Evolutionary conservation across 2,888 invertebrate species (phyloP), one percentile per base, ranked within the genome.

Genomic region (Eristalinus sepulchralis): DNA sequence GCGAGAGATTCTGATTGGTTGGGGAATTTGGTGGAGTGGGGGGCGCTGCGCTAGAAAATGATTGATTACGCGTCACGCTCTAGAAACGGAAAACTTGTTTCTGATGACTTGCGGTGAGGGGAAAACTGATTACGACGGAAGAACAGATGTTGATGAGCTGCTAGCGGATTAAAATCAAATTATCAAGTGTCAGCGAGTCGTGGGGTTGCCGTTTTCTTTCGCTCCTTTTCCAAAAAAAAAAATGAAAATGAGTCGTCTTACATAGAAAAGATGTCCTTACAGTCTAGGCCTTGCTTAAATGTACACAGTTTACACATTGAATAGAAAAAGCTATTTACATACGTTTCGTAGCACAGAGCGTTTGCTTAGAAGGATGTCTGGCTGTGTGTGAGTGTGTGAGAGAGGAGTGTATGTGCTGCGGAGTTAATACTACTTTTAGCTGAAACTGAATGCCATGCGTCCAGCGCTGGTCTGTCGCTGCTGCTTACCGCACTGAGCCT

Each of bases 241-340:
- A 55, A 62, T 17, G n/a, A 22, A 33, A 47, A 10, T 22, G 55
- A 67, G 33, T 62, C 9, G 53, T 59, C 55, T 67, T 39, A 60
- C 72, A 27, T 27, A 62, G 72, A 83, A 72, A 81, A 82, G 66
- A 68, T 31, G 39, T 71, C 62, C 75, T 79, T 79, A 79, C 22
- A 57, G 9, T 63, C 71, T 86, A 82, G 59, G 70, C 55, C 73
- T 64, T 71, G 31, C 73, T 82, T 82, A 77, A 2, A 78, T 82
- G 71, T 86, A 83, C 79, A 83, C 75, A 86, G 78, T 82, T 83
- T 86, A 83, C 83, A 83, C 83, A 78, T 79, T 75, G 75, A 86
- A 86, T 86, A 86, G 83, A 86, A 86, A 86, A 86, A 86, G 86
- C 86, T 86, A 86, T 86, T 86, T 86, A 86, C 86, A 86, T 84